Conservation (phyloP, 2,888 invertebrate genomes). For the Amphimallon solstitiale region DNA sequence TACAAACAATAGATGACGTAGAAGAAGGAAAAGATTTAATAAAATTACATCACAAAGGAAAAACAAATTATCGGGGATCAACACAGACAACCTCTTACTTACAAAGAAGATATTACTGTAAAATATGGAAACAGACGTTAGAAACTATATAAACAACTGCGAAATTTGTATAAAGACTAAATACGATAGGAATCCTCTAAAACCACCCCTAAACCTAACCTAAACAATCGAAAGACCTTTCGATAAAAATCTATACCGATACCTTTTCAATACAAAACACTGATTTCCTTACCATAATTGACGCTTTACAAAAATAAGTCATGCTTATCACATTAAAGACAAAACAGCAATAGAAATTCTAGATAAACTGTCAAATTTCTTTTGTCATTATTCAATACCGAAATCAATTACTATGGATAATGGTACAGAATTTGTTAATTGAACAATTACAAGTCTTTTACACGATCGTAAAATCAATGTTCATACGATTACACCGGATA, state of each 20-base stretch:
- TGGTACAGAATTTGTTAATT: slow-evolving; percentile 40
- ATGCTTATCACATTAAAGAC: slow-evolving; percentile 30
- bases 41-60: background rate
- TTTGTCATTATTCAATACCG: background rate
- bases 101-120: background rate
- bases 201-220: background rate
- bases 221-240: too few relatives aligned
- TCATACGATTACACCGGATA: slow-evolving; percentile 8
- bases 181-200: background rate
- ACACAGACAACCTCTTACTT: background rate
- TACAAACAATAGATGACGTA: slow-evolving; percentile 1
- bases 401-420: slow-evolving; percentile 37
- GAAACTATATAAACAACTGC: slow-evolving; percentile 4
- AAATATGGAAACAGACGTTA: too few relatives aligned
- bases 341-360: slow-evolving; percentile 15
- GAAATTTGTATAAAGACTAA: background rate
- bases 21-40: background rate
- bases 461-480: slow-evolving; percentile 36
- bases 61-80: background rate
- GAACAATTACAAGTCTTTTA: slow-evolving; percentile 33
- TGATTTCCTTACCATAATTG: slow-evolving; percentile 38
- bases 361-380: too few relatives aligned
- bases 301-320: slow-evolving; percentile 37
- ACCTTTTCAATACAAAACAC: too few relatives aligned
- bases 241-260: too few relatives aligned